Evolutionary conservation across 1,140 invertebrate species (phyloP), one percentile per base, ranked within the genome.

Genomic region (Aplysia californica): DNA sequence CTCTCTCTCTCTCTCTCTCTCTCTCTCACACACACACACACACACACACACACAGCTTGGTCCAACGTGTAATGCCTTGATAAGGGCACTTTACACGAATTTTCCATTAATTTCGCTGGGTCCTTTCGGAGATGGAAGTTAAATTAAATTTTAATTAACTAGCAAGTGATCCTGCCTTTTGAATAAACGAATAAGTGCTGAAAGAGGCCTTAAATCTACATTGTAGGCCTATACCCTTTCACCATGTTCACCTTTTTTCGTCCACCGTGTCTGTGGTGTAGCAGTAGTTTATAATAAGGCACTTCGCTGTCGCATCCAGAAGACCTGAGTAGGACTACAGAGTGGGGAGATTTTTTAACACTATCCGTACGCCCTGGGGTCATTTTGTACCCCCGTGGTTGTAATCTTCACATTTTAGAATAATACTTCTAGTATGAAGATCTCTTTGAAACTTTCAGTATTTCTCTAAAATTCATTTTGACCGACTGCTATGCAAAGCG

Each of bases 11-110:
- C 64, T 76, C 73, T 77, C 77, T 77, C 77, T 77, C 77, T 77
- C 66, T 78, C 75, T 59, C 59, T 75, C 74, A 67, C 69, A 58
- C 69, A 26, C 69, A 58, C 76, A 79, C 68, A 71, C 59, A 64
- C 64, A 82, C 41, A 61, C 76, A 71, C 69, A 77, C 56, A 41
- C 59, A 31, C 80, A 75, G 73, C 80, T 67, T 81, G 65, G 72
- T 67, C 67, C 61, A 44, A 55, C 76, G 56, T 70, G 41, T 70
- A 10, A 66, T 29, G 65, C 23, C 83, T 38, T 29, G 41, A 61
- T 71, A n/a, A n/a, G n/a, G n/a, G n/a, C n/a, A n/a, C n/a, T n/a
- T n/a, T n/a, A n/a, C n/a, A n/a, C n/a, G n/a, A n/a, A n/a, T n/a
- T n/a, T n/a, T n/a, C n/a, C n/a, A n/a, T 35, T 33, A 29, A 15